Conservation (phyloP, 1,140 invertebrate species). For the Micrasema minimum region DNA sequence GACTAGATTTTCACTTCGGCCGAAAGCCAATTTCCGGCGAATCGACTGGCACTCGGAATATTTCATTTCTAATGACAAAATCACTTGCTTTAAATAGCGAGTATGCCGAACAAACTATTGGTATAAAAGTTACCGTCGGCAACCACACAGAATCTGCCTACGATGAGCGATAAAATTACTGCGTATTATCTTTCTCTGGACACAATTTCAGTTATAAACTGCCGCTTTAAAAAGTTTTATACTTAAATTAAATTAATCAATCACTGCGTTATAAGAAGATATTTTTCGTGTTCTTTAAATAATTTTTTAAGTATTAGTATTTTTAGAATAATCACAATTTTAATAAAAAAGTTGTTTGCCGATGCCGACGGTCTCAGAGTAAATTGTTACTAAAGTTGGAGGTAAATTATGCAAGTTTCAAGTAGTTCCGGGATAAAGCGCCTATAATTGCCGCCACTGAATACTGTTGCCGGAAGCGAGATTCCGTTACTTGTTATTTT, state of each 20-base stretch:
- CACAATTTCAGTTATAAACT: no score
- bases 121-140: conserved; percentile 16
- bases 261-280: no score
- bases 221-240: no score
- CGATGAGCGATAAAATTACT: no score
- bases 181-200: no score
- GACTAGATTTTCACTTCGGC: conserved; percentile 33
- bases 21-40: conserved; percentile 17
- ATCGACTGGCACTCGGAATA: background rate
- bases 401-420: conserved; percentile 34
- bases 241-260: no score
- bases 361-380: conserved; percentile 2
- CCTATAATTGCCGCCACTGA: conserved; percentile 28
- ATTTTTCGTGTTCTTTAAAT: no score
- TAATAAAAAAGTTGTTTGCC: conserved; percentile 3
- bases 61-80: background rate
- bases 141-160: background rate
- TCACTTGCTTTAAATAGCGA: background rate
- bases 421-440: conserved; percentile 19
- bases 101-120: background rate
- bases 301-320: no score
- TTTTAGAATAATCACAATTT: no score
- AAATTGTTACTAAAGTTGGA: conserved; percentile 30
- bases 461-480: conserved; percentile 7
- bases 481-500: background rate